Percentiles rank a stretch among this genome's conserved stretches.
These are phyloP conservation scores for Macrotus californicus DNA, from an alignment of 2,113 vertebrate species.

Conservation along the genomic window DNA sequence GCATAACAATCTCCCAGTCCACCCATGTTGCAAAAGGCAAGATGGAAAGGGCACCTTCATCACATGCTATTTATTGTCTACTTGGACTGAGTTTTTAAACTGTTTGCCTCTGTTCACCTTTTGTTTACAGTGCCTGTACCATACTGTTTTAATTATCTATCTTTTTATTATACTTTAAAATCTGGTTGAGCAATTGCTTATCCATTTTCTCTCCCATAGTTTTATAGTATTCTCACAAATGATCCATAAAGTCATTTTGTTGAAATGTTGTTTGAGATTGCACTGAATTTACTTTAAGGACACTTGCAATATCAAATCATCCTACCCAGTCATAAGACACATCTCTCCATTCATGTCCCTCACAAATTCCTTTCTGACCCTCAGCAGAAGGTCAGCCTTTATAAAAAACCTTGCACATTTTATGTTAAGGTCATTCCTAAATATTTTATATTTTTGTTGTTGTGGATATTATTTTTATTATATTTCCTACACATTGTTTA, in stretches of 20 bases:
- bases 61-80: background rate
- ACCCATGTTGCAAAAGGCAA: too few species aligned
- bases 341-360: background rate
- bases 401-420: background rate
- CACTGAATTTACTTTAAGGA: background rate
- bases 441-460: background rate
- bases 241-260: background rate
- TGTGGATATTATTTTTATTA: background rate
- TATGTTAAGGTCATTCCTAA: background rate
- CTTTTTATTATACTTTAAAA: background rate
- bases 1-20: too few species aligned
- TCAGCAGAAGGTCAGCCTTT: background rate
- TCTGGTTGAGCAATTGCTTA: background rate
- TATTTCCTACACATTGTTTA: background rate
- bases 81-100: background rate
- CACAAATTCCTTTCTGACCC: background rate
- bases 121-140: background rate
- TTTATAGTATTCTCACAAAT: background rate
- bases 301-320: background rate
- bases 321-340: background rate
- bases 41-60: background rate
- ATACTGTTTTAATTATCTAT: background rate
- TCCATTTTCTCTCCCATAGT: background rate
- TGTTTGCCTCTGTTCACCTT: background rate
- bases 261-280: background rate